Conservation (phyloP, 2,888 invertebrate species). For the Zygothrica quintamaculata region DNA sequence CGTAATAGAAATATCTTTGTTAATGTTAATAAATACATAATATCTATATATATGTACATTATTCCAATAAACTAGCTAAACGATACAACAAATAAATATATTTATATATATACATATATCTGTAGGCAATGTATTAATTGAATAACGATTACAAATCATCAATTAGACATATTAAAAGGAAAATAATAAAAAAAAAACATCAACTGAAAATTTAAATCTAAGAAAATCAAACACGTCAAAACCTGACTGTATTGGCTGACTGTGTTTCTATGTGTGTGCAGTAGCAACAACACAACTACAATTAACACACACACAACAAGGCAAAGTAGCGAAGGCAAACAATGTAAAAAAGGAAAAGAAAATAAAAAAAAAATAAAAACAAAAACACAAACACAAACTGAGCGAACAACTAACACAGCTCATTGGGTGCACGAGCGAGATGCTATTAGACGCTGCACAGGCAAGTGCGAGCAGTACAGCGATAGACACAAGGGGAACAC, state of each 20-base stretch:
- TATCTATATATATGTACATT: no score
- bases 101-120: no score
- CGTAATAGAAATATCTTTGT: no score
- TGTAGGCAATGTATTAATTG: constrained; percentile 10
- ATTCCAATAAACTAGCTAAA: no score
- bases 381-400: constrained; percentile 31
- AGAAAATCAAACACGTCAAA: constrained; percentile 50
- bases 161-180: constrained; percentile 15
- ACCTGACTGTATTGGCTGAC: constrained; percentile 24
- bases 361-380: constrained; percentile 21
- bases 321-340: constrained; percentile 37
- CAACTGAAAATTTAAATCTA: constrained; percentile 43
- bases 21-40: no score
- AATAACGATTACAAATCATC: constrained; percentile 12
- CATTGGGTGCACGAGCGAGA: constrained; percentile 67
- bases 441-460: constrained; percentile 43
- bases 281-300: constrained; percentile 45
- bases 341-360: constrained; percentile 26
- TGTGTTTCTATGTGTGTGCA: constrained; percentile 32
- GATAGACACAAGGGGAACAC: constrained; percentile 38
- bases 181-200: constrained; percentile 42
- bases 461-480: constrained; percentile 35
- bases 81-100: no score
- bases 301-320: constrained; percentile 54
- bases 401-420: constrained; percentile 44